Evolutionary conservation across 1,140 invertebrate genomes (phyloP), one percentile per base, ranked within the genome.

Genomic region (Sitodiplosis mosellana): DNA sequence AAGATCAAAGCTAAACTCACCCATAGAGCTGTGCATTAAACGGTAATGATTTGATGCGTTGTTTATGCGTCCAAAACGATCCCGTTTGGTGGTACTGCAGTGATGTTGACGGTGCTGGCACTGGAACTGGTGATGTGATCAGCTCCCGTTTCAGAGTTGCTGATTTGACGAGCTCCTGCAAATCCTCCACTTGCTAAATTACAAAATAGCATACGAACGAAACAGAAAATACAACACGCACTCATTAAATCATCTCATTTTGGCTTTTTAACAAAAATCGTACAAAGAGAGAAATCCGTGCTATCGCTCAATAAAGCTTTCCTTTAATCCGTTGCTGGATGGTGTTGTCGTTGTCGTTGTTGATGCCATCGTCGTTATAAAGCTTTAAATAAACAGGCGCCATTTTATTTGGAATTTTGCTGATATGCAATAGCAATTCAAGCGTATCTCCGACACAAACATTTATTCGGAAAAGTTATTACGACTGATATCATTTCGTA

Each of bases 11-110:
- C 14, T 33, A 27, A 40, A 38, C 61, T 64, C 49, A 64, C 62
- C 61, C 61, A 38, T 64, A 64, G 47, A 64, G 63, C 47, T 59
- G 57, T 44, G 62, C 59, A 56, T 61, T 61, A 48, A 64, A 64
- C 45, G 62, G 62, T 53, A 64, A 53, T 45, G 59, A 59, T 58
- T 60, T 64, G 52, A 64, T 58, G 4, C 60, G 59, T 33, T 60
- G 59, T 57, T 59, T 64, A 48, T 62, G 64, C 46, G 63, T 64
- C 47, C 62, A 59, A 48, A 64, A 46, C 17, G 62, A 64, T 46
- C 59, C 64, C 15, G 64, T 51, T 18, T 61, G 56, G 51, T 64
- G 58, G 54, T 61, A 53, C 1, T 62, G 61, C 46, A 62, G 53
- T 2, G 42, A 37, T 18, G 41, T 43, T 21, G 41, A 43, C 5